Evolutionary conservation across 2,888 invertebrate genomes (phyloP), one percentile per base, ranked within the genome.

Genomic region (Pachliopta kotzebuea): DNA sequence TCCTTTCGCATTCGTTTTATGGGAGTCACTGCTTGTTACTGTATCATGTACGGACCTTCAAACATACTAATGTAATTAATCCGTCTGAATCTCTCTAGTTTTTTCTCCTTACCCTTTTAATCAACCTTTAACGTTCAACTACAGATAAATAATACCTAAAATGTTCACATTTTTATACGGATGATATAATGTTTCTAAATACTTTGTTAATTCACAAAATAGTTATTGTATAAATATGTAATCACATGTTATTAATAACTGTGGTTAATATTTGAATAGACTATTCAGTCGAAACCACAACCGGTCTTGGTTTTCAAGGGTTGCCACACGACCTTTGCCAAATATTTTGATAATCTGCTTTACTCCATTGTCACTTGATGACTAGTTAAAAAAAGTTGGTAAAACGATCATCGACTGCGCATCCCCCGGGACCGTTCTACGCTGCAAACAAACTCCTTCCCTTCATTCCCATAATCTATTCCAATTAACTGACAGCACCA

Each of bases 401-500:
- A 81, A 83, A 85, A 81, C 75, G 80, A 78, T 70, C 76, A 73
- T 71, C 76, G 71, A 72, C 69, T 71, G 69, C 69, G 67, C 81
- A 79, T 86, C 90, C 90, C 88, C 71, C 77, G 84, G 83, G 88
- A 81, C 78, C 79, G 81, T 81, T 84, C 82, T 71, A 77, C 74
- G 73, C 75, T 74, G 76, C 79, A 79, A 75, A 77, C 78, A 74
- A 73, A 74, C 79, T 81, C 79, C 79, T 81, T 84, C 86, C 86
- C 83, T 86, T 86, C 78, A 86, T 90, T 91, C 91, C 90, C 90
- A 91, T 90, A 90, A 91, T 91, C 91, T 91, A 91, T 91, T 90
- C 90, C 90, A 91, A 91, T 91, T 90, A 91, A 91, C 88, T 91
- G 91, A 91, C 91, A 91, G 90, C 83, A 80, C 84, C 91, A 90